phyloP scores from a whole-genome alignment of 2,797 vertebrate species.

The Takifugu ocellatus region DNA sequence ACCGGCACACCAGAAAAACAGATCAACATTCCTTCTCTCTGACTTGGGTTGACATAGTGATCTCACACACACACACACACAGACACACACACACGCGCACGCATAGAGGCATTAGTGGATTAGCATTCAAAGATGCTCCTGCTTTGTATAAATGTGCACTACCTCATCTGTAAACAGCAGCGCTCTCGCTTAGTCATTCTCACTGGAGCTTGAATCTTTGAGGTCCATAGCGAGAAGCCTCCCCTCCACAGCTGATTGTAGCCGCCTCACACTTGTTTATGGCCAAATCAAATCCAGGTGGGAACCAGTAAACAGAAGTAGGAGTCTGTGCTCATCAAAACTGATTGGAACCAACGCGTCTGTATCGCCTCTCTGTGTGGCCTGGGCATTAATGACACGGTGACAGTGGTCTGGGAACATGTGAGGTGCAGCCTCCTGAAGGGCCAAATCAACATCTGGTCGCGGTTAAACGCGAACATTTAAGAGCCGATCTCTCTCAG shows the following conservation, averaged over 20 bases:
- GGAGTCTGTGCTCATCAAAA: conserved; percentile 11
- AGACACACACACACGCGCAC: conserved; percentile 33
- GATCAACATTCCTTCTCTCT: conserved; percentile 60
- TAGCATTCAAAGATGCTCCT: conserved; percentile 52
- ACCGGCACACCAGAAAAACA: conserved; percentile 21
- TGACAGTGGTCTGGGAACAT: background rate
- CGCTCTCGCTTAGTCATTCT: conserved; percentile 34
- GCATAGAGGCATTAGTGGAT: conserved; percentile 34
- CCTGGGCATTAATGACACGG: too few relatives aligned
- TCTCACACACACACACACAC: conserved; percentile 39
- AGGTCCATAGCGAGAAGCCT: conserved; percentile 28
- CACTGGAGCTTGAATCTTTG: conserved; percentile 13
- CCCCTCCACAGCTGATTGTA: conserved; percentile 35
- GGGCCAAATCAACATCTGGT: background rate
- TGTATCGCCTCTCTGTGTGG: conserved; percentile 1
- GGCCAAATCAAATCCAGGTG: conserved; percentile 51
- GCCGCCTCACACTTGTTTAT: conserved; percentile 50
- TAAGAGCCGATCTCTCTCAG: too few relatives aligned
- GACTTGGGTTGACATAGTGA: conserved; percentile 32
- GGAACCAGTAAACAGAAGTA: conserved; percentile 46
- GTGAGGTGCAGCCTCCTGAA: background rate
- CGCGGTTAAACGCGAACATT: too few relatives aligned
- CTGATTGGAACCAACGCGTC: conserved; percentile 22
- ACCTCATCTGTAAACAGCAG: conserved; percentile 60
- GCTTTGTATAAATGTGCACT: conserved; percentile 51